Evolutionary conservation across 2,113 vertebrate genomes (phyloP), one percentile per base, ranked within the genome.

Genomic region (rat (Rattus norvegicus)): DNA sequence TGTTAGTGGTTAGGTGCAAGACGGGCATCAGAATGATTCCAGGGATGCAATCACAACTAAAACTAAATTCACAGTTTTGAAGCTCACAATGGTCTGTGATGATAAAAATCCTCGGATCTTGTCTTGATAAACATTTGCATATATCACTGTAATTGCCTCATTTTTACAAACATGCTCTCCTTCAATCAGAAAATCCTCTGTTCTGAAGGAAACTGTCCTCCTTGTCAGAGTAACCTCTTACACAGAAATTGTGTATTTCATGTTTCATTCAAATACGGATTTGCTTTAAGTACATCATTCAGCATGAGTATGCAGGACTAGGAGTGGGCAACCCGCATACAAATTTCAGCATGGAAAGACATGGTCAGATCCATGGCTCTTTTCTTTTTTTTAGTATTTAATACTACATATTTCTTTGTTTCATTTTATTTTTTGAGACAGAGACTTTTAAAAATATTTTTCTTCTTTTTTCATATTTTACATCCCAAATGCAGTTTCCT

Each of bases 11-110:
- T 85, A 39, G 33, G 17, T 67, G 43, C 49, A n/a, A n/a, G 17
- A 28, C 30, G 22, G 83, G 30, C 63, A 91, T 85, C 28, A 79
- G 36, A 79, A 80, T 69, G 47, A 89, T 80, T 5, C 65, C 33
- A 73, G 47, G 90, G 72, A 49, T 72, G 20, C 43, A 95, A 73
- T 84, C 75, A 91, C 49, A 97, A 54, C 28, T 52, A 75, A 77
- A 95, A 59, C 49, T 85, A 85, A 30, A 80, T 92, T 80, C 24
- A 88, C 30, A 67, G 56, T 20, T 83, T 88, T 93, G 91, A 80
- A 75, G 56, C 26, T 30, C 30, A 39, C 49, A 59, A 28, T 14
- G 12, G 24, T 19, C 59, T 14, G 2, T 54, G 30, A 54, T 36
- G 70, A 70, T 80, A 76, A 26, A 26, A 69, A 9, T 54, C 8